A percentile compares a stretch with the other conserved stretches of the same genome.
Evolutionary conservation across 2,113 vertebrate species (phyloP).

Genomic region (Oceanodroma tethys): DNA sequence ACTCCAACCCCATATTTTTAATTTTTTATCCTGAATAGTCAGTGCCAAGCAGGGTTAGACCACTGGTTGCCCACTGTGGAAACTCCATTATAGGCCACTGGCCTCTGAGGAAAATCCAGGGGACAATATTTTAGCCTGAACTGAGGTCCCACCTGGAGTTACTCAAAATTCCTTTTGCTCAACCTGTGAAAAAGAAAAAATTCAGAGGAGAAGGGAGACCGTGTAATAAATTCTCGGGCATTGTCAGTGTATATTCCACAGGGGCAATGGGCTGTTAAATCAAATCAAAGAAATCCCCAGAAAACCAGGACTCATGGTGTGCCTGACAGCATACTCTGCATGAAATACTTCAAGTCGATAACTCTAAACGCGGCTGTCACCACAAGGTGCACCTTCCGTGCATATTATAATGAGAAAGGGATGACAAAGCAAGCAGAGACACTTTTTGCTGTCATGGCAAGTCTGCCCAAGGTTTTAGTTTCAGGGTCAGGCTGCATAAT

Average conservation of each 20-base stretch:
- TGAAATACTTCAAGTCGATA: not conserved
- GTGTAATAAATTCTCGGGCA: not conserved
- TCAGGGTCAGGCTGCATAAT: not conserved
- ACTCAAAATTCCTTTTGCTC: not conserved
- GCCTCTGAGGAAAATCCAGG: not conserved
- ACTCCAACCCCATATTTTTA: not conserved
- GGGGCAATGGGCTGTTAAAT: not conserved
- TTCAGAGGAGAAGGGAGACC: not conserved
- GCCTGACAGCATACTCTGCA: not conserved
- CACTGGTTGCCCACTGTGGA: not conserved
- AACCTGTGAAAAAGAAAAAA: not conserved
- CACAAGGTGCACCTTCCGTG: not conserved
- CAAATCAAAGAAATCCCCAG: not conserved
- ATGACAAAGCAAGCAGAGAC: not conserved
- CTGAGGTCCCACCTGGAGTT: not conserved
- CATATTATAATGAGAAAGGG: not conserved
- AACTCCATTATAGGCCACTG: not conserved
- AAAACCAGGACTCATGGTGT: not conserved
- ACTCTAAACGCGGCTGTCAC: not conserved
- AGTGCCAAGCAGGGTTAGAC: not conserved
- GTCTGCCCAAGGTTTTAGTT: not conserved
- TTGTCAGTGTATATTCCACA: not conserved
- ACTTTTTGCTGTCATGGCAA: not conserved
- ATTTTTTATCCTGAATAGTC: not conserved
- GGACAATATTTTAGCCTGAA: not conserved